Evolutionary conservation across 2,888 invertebrate species (phyloP), one percentile per base, ranked within the genome.

Genomic region (Aproaerema taeniolella): DNA sequence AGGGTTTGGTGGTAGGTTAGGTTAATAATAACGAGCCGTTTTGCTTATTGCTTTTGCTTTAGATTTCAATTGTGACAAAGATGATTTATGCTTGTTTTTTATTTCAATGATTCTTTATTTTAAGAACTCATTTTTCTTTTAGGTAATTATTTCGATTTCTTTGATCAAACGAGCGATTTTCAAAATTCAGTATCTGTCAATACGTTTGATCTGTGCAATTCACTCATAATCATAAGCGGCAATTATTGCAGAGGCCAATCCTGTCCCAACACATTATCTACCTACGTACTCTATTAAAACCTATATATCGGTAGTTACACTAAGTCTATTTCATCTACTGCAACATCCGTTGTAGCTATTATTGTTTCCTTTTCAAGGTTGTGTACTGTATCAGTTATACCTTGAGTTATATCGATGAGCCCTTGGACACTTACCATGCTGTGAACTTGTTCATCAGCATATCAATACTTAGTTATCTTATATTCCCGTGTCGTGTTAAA

Each of bases 171-270:
- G n/a, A n/a, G n/a, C n/a, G n/a, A n/a, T n/a, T n/a, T n/a, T n/a
- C n/a, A n/a, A n/a, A n/a, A n/a, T n/a, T n/a, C n/a, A n/a, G n/a
- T n/a, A n/a, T n/a, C n/a, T n/a, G n/a, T n/a, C n/a, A n/a, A n/a
- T n/a, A n/a, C n/a, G n/a, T n/a, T n/a, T n/a, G n/a, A n/a, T n/a
- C n/a, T n/a, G n/a, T n/a, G n/a, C n/a, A n/a, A n/a, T 39, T 50
- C 10, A 26, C n/a, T 10, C 17, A 26, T 51, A 29, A 38, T 59
- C 55, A 53, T 59, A 51, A 54, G 56, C 50, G 50, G 47, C 48
- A 42, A 53, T 61, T 62, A 50, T 43, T 59, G 54, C 57, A 61
- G 58, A 64, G 57, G 61, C 51, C 63, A 64, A 52, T 46, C 44
- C 46, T 37, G 48, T 50, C 47, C 45, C 47, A 49, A 53, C 52